Evolutionary conservation across 2,113 vertebrate species (phyloP), one percentile per base, ranked within the genome.

Genomic region (Pitta sordida): DNA sequence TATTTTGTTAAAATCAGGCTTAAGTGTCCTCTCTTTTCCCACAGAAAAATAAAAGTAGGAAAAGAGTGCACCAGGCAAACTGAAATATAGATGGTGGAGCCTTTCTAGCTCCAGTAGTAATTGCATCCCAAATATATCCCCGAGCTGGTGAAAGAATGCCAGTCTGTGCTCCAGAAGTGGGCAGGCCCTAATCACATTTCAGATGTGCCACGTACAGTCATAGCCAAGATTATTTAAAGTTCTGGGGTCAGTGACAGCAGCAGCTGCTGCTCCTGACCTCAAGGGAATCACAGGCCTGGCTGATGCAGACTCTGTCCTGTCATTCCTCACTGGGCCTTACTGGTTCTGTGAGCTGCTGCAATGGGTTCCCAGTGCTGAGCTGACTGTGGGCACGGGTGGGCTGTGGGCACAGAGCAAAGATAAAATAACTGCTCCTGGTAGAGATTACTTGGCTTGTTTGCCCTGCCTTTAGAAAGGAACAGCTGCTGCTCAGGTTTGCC

Each of bases 401-500:
- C 59, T 39, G 34, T 16, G 46, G 32, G 63, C 30, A 51, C 80
- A 71, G 21, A 67, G 74, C 52, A 68, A 75, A 78, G 34, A 64
- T 36, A 77, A 71, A 92, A 80, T 18, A 89, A 80, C 69, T 67
- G 55, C 6, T 67, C 73, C 67, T 81, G 37, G 49, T 83, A 60
- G 71, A 83, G 78, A 65, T 59, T 63, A 65, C 43, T 86, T 62
- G 26, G 27, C 30, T 88, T 87, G 58, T 91, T 93, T 87, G 53
- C 39, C 46, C 86, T 88, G 90, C 74, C 48, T 90, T 93, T 83
- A 69, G 79, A 90, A 94, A 85, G 7, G 75, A 94, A 86, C 93
- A 94, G 93, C 85, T 95, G 87, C 87, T 81, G 41, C 71, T 91
- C 90, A 88, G 82, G 87, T 94, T 94, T 95, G 91, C 90, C 95